Evolutionary conservation across 1,140 invertebrate species (phyloP), one percentile per base, ranked within the genome.

Genomic region (Ditylenchus dipsaci): DNA sequence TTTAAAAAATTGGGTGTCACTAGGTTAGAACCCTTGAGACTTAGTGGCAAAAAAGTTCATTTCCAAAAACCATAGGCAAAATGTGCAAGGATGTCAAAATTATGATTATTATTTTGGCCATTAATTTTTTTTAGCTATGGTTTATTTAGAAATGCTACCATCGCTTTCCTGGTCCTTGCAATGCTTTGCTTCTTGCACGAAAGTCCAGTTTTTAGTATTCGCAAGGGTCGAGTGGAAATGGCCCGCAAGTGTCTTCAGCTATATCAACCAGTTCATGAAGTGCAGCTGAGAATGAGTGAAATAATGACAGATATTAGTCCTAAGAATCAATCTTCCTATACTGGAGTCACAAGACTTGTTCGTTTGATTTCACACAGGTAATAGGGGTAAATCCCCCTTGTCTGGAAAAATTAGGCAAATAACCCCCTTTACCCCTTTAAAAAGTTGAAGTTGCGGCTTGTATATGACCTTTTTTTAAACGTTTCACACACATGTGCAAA

Each of bases 121-220:
- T n/a, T n/a, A n/a, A n/a, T n/a, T n/a, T n/a, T n/a, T n/a, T n/a
- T n/a, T n/a, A n/a, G n/a, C n/a, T n/a, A n/a, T n/a, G n/a, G n/a
- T n/a, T 42, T 9, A 57, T 72, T 75, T 33, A 72, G 71, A 73
- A 75, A 49, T 45, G 17, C 19, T 73, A 27, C 71, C 71, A 43
- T 69, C 71, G 19, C 17, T 75, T 17, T 69, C 17, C 47, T 76
- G 8, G 17, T 68, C 0, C 43, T 73, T 7, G 30, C 29, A 11
- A 29, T 69, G 56, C 21, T 61, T 9, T 30, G 26, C 11, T 75
- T 61, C 3, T 43, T 73, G 1, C 49, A 43, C 33, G 57, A 69
- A 29, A 72, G 33, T 60, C 71, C 71, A 1, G 49, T 75, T n/a
- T 53, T 65, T n/a, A 43, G 60, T 15, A 9, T 73, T 9, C 67